These are phyloP conservation scores for Pteropus rufus DNA, from an alignment of 2,797 vertebrate species.

Conservation along the genomic window DNA sequence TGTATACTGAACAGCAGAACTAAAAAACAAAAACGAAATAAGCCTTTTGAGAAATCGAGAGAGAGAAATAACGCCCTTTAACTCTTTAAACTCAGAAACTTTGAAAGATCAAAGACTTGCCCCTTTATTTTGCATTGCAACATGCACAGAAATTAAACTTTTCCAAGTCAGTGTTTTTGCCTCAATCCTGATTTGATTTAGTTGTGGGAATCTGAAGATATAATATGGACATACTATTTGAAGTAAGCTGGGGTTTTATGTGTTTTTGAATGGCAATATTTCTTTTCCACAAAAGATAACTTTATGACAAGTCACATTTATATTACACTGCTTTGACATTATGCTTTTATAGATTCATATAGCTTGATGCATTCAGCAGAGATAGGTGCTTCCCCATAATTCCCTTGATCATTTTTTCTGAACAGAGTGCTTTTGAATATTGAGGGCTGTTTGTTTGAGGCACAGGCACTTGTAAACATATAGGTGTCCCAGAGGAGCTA, in stretches of 20 bases:
- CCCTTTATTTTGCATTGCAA: background rate
- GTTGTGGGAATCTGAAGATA: background rate
- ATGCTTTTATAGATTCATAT: conserved; percentile 24
- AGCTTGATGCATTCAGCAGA: background rate
- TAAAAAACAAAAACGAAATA: background rate
- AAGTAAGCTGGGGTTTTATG: background rate
- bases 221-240: background rate
- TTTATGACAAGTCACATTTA: conserved; percentile 49
- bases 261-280: conserved; percentile 49
- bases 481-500: background rate
- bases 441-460: conserved; percentile 14
- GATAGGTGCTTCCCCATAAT: conserved; percentile 8
- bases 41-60: background rate
- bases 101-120: background rate
- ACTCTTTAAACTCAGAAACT: background rate
- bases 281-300: conserved; percentile 36
- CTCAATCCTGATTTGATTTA: background rate
- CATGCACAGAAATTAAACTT: conserved; percentile 32
- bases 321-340: background rate
- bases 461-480: background rate
- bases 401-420: conserved; percentile 30
- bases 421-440: background rate
- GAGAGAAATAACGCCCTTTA: background rate
- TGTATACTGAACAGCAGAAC: background rate
- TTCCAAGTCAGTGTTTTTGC: background rate